phyloP scores from a whole-genome alignment of 2,113 vertebrate species.

The Oreochromis spilurus region DNA sequence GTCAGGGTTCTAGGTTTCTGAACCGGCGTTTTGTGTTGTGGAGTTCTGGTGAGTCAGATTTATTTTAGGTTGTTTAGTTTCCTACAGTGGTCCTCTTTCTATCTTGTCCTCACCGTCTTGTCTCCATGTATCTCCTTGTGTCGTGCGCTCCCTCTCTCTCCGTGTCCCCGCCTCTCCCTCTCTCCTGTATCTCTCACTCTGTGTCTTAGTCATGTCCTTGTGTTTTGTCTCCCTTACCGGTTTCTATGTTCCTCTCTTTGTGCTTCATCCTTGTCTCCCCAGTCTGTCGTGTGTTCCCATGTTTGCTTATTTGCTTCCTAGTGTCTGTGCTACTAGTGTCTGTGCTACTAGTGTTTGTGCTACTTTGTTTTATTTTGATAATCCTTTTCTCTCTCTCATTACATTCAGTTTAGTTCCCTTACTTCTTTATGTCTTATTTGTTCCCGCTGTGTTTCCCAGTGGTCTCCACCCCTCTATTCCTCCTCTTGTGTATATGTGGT shows the following conservation, averaged over 20 bases:
- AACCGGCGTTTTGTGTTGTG: background rate
- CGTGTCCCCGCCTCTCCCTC: background rate
- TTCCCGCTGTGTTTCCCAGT: background rate
- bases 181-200: background rate
- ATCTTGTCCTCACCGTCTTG: background rate
- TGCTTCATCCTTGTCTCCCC: background rate
- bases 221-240: background rate
- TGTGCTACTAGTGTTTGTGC: background rate
- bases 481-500: background rate
- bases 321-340: background rate
- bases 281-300: background rate
- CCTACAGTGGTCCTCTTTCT: background rate
- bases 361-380: background rate
- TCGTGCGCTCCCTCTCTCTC: background rate
- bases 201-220: background rate
- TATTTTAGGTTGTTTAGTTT: background rate
- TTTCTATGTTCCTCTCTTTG: background rate
- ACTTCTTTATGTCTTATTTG: background rate
- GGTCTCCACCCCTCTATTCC: background rate
- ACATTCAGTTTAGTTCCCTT: rapidly evolving
- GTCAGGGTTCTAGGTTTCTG: rapidly evolving
- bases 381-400: background rate
- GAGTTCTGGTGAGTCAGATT: background rate
- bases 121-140: background rate
- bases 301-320: background rate